Evolutionary conservation across 2,797 vertebrate genomes (phyloP), one percentile per base, ranked within the genome.

Genomic region (Sebastes matsubarae): DNA sequence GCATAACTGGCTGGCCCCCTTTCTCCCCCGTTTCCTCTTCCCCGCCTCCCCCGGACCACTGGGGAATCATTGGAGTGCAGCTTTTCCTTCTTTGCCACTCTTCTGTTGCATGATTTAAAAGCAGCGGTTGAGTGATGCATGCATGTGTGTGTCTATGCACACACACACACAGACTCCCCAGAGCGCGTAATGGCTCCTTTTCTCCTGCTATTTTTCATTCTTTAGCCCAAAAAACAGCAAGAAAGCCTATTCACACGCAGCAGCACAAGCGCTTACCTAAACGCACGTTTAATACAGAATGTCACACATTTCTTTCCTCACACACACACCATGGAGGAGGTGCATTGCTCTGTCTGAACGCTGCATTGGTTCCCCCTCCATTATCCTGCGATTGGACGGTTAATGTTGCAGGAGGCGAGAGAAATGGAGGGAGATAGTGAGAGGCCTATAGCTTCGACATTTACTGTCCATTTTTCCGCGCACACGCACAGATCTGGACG

Each of bases 371-470:
- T 90, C 87, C 79, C 80, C 77, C 80, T 92, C 88, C 76, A 92
- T 94, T 93, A 93, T 93, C 90, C 88, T 82, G 82, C 79, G 9
- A 85, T 90, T 87, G 91, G 88, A 93, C 85, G 55, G 88, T 94
- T 92, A 88, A 90, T 92, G 88, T 93, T 90, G 90, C 92, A 89
- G 79, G 79, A 86, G 87, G 78, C 55, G 52, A 73, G 65, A 81
- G 77, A 79, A 78, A 87, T 69, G 71, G 71, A 85, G 67, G 79
- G 60, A 84, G 84, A 87, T 76, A 71, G 18, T 20, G 0, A 50
- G 74, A 76, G 81, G 70, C 82, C 81, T 57, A 59, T 57, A 75
- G 88, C 78, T 72, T 72, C 13, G 1, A 72, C 76, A 73, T 89
- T 88, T 82, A 86, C 83, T 83, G 85, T 81, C 58, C 79, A 84